Evolutionary conservation across 2,888 invertebrate species (phyloP).

Genomic region (Leptopilina drosophilae): DNA sequence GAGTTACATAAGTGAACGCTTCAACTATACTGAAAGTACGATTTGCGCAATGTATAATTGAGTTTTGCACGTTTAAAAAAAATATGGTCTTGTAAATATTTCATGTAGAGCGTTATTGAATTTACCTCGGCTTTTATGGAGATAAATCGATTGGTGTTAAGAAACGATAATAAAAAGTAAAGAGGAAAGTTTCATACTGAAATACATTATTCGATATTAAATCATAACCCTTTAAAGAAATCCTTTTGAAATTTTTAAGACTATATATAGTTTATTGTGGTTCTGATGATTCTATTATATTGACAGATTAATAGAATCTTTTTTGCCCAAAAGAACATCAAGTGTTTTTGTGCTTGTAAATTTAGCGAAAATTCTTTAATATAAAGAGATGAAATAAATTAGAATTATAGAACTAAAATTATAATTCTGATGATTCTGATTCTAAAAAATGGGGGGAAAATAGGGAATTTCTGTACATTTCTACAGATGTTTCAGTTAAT

Average conservation of each 20-base stretch:
- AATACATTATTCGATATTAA: slow-evolving; percentile 24
- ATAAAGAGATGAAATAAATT: no score
- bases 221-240: slow-evolving; percentile 9
- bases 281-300: background rate
- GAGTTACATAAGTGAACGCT: background rate
- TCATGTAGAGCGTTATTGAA: slow-evolving; percentile 11
- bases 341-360: no score
- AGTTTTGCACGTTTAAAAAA: background rate
- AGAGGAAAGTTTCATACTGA: background rate
- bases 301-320: no score
- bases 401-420: no score
- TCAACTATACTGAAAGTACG: background rate
- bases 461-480: no score
- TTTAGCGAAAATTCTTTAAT: no score
- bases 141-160: slow-evolving; percentile 14
- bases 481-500: no score
- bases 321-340: no score
- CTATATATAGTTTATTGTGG: background rate
- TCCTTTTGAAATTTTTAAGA: slow-evolving; percentile 16
- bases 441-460: no score
- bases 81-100: slow-evolving; percentile 10
- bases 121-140: slow-evolving; percentile 18
- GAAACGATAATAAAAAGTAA: slow-evolving; percentile 12
- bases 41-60: slow-evolving; percentile 11
- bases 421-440: no score